A percentile compares a stretch with the other conserved stretches of the same genome.
phyloP scores from a whole-genome alignment of 2,888 invertebrate species.

The Lycocerus yunnanus region DNA sequence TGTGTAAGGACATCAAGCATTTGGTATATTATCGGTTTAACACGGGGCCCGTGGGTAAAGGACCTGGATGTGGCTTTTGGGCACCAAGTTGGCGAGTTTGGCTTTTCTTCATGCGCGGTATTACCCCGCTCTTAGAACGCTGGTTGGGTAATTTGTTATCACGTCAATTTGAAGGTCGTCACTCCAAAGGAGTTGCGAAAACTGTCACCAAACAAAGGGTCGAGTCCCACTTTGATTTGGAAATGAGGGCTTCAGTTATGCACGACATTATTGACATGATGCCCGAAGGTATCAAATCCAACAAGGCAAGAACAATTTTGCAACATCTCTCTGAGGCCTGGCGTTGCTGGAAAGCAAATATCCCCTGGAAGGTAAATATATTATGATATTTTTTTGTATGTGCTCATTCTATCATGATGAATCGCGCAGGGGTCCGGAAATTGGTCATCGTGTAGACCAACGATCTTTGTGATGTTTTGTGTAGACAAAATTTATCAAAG shows the following conservation, averaged over 20 bases:
- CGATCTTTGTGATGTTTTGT: conserved; percentile 19
- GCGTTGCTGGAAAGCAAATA: conserved; percentile 99
- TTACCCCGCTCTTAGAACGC: conserved; percentile 95
- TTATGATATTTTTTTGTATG: not conserved
- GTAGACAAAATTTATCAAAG: conserved; percentile 16
- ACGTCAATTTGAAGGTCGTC: conserved; percentile 98
- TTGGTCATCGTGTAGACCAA: conserved; percentile 27
- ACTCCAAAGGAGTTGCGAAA: conserved; percentile 99
- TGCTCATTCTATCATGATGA: conserved; percentile 38
- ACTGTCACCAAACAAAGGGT: conserved; percentile 99
- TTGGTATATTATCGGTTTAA: conserved; percentile 99
- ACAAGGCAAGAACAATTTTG: conserved; percentile 97
- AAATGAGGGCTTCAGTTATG: conserved; percentile 95
- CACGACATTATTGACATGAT: conserved; percentile 99
- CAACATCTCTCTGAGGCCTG: conserved; percentile 99
- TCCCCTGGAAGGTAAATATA: conserved; percentile 92
- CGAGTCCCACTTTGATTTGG: conserved; percentile 98
- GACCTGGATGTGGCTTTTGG: conserved; percentile 98
- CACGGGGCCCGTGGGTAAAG: conserved; percentile 97
- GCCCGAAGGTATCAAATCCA: conserved; percentile 99
- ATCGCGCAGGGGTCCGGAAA: conserved; percentile 43
- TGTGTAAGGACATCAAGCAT: conserved; percentile 99
- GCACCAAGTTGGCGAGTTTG: conserved; percentile 99
- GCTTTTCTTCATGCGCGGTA: conserved; percentile 99
- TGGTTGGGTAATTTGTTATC: conserved; percentile 99